These are phyloP conservation scores for Pangasianodon hypophthalmus DNA, from an alignment of 2,113 vertebrate genomes.

Conservation along the genomic window DNA sequence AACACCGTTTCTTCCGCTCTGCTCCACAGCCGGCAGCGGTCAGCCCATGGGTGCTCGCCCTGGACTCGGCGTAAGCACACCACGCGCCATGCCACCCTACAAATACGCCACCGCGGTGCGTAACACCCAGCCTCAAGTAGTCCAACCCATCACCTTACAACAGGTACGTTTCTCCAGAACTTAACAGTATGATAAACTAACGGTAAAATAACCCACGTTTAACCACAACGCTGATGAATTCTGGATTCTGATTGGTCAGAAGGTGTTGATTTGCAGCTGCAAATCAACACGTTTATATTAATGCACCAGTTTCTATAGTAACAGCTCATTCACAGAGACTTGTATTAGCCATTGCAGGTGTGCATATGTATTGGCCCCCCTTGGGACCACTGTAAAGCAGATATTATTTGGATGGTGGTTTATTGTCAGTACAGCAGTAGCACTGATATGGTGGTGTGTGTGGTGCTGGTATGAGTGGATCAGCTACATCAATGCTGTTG, in stretches of 20 bases:
- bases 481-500: neutral
- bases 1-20: conserved; percentile 6
- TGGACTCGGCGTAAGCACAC: conserved; percentile 80
- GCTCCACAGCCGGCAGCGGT: conserved; percentile 67
- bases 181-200: neutral
- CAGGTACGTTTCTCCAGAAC: conserved; percentile 77
- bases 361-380: neutral
- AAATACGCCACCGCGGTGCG: conserved; percentile 90
- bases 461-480: neutral
- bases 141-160: conserved; percentile 82
- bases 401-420: neutral
- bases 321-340: too few species aligned
- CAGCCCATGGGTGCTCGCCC: conserved; percentile 85
- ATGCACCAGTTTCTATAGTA: neutral
- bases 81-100: conserved; percentile 88
- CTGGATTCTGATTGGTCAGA: neutral
- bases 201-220: neutral
- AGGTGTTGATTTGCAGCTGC: neutral
- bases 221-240: neutral
- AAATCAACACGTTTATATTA: neutral
- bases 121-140: conserved; percentile 85
- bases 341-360: neutral
- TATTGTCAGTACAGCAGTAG: too few species aligned
- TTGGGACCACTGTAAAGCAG: neutral
- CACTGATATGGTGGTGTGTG: too few species aligned